Evolutionary conservation across 2,113 vertebrate species (phyloP).

Genomic region (Brevimyrus niger): DNA sequence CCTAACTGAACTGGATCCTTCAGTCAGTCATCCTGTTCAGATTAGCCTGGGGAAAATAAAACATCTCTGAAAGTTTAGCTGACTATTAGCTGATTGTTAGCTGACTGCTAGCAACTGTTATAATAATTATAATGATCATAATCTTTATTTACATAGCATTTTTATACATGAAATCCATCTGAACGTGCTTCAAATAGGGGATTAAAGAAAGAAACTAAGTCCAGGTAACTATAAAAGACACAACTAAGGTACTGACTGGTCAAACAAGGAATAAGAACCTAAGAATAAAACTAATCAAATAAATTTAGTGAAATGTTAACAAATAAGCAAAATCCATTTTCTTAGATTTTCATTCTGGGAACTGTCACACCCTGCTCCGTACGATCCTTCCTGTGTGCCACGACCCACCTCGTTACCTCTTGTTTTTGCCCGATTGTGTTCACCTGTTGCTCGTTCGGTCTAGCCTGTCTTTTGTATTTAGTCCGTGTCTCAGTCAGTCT

Average conservation of each 20-base stretch:
- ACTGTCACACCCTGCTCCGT: no score
- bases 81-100: not conserved
- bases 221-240: not conserved
- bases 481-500: no score
- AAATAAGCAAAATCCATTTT: not conserved
- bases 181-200: not conserved
- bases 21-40: not conserved
- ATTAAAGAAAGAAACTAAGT: not conserved
- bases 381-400: no score
- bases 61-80: not conserved
- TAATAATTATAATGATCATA: not conserved
- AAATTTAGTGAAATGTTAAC: not conserved
- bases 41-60: not conserved
- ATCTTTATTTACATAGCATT: not conserved
- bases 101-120: not conserved
- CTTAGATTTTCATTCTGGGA: not conserved
- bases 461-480: no score
- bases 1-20: not conserved
- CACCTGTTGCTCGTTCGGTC: no score
- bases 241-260: not conserved
- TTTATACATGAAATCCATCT: not conserved
- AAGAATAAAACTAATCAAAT: not conserved
- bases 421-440: no score
- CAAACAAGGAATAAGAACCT: not conserved
- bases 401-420: no score